Evolutionary conservation across 2,113 vertebrate species (phyloP).

Genomic region (Catagonus wagneri): DNA sequence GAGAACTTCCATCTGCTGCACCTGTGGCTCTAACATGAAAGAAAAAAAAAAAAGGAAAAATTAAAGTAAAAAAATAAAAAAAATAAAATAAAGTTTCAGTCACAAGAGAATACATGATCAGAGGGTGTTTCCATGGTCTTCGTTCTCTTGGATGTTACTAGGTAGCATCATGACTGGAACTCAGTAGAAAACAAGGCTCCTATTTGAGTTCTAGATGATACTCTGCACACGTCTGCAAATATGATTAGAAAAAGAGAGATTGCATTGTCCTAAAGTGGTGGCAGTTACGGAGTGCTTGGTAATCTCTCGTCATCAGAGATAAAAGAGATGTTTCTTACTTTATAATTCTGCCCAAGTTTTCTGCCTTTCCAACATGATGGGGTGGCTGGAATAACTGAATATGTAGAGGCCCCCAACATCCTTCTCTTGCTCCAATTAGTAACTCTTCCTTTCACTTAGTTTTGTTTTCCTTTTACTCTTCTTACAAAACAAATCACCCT

Average conservation of each 20-base stretch:
- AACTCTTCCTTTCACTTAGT: background rate
- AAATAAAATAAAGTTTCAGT: background rate
- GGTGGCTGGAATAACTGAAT: background rate
- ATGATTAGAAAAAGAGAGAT: background rate
- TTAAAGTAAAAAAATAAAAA: no score
- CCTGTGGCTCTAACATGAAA: no score
- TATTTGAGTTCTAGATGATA: background rate
- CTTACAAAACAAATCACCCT: background rate
- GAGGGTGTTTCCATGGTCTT: background rate
- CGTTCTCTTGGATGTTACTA: background rate
- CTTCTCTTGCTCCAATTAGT: background rate
- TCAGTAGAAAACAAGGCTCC: background rate
- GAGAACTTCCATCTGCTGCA: no score
- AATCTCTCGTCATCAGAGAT: background rate
- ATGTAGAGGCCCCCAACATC: background rate
- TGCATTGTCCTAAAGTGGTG: background rate
- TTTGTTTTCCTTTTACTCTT: slow-evolving; percentile 6
- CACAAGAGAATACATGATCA: background rate
- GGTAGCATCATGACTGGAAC: background rate
- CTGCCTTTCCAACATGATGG: background rate
- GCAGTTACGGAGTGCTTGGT: background rate
- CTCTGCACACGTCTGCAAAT: background rate
- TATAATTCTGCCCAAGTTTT: background rate
- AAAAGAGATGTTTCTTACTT: background rate
- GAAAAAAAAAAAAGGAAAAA: no score